Conservation (phyloP, 2,888 invertebrate genomes). For the Hemicrepidius hirtus region DNA sequence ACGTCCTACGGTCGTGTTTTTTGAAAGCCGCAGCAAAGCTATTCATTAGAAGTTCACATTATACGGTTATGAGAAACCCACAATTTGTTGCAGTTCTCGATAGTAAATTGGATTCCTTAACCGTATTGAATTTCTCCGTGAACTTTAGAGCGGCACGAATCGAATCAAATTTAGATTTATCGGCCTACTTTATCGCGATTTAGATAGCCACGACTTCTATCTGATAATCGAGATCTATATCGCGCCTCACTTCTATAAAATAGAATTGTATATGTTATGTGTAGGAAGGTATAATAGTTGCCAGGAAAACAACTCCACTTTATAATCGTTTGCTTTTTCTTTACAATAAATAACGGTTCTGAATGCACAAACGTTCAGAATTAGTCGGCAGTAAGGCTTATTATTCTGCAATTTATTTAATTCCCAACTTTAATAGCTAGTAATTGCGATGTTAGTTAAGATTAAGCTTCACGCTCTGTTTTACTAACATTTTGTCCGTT, state of each 20-base stretch:
- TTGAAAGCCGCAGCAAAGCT: slow-evolving; percentile 18
- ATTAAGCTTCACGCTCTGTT: slow-evolving; percentile 31
- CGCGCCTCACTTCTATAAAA: slow-evolving; percentile 38
- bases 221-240: slow-evolving; percentile 55
- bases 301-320: neutral
- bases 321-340: slow-evolving; percentile 3
- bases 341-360: slow-evolving; percentile 28
- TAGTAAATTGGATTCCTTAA: slow-evolving; percentile 46
- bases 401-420: slow-evolving; percentile 38
- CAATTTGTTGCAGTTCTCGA: slow-evolving; percentile 42
- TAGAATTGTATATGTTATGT: slow-evolving; percentile 17
- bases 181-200: slow-evolving; percentile 58
- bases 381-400: slow-evolving; percentile 27
- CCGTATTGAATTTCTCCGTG: slow-evolving; percentile 51
- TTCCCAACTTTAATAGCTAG: slow-evolving; percentile 34
- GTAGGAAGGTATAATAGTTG: slow-evolving; percentile 2
- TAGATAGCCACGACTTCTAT: slow-evolving; percentile 59
- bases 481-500: slow-evolving; percentile 25
- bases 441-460: slow-evolving; percentile 31
- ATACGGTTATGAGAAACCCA: slow-evolving; percentile 19
- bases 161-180: slow-evolving; percentile 59
- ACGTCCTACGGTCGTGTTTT: slow-evolving; percentile 6
- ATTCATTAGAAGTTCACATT: slow-evolving; percentile 28
- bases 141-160: slow-evolving; percentile 56
- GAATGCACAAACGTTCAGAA: slow-evolving; percentile 22